These are phyloP conservation scores for Synodontis membranacea DNA, from an alignment of 2,113 vertebrate genomes.

Conservation along the genomic window DNA sequence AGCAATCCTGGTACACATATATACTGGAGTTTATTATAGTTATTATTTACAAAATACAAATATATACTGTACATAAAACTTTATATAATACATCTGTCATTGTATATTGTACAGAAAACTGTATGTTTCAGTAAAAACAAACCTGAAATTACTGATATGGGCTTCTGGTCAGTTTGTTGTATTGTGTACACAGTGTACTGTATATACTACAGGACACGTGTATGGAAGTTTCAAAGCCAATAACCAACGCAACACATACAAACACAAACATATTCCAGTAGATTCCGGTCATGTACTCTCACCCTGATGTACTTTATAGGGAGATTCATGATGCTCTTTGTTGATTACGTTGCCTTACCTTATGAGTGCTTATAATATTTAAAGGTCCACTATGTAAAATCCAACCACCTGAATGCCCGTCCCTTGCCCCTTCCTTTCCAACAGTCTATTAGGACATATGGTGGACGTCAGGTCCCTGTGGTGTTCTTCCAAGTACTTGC, in stretches of 20 bases:
- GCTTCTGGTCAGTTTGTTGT: not conserved
- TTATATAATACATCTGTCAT: constrained; percentile 71
- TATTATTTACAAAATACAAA: constrained; percentile 52
- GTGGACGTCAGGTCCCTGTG: no score
- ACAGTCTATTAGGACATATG: no score
- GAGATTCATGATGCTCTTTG: not conserved
- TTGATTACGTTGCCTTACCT: not conserved
- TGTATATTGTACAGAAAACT: constrained; percentile 17
- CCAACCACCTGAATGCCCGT: no score
- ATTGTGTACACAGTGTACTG: no score
- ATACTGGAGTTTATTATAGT: constrained; percentile 51
- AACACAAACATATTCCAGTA: not conserved
- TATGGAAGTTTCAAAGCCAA: not conserved
- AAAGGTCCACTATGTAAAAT: no score
- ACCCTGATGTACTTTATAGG: not conserved
- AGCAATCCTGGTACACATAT: constrained; percentile 55
- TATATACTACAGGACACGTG: not conserved
- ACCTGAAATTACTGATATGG: not conserved
- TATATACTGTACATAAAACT: constrained; percentile 54
- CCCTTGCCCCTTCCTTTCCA: no score
- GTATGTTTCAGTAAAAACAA: constrained; percentile 8
- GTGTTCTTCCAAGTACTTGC: no score
- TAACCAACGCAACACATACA: not conserved
- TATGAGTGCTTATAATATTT: no score
- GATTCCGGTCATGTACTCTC: not conserved